A percentile compares a stretch with the other conserved stretches of the same genome.
Conservation (phyloP, 2,888 invertebrate species). For the Lagria hirta region DNA sequence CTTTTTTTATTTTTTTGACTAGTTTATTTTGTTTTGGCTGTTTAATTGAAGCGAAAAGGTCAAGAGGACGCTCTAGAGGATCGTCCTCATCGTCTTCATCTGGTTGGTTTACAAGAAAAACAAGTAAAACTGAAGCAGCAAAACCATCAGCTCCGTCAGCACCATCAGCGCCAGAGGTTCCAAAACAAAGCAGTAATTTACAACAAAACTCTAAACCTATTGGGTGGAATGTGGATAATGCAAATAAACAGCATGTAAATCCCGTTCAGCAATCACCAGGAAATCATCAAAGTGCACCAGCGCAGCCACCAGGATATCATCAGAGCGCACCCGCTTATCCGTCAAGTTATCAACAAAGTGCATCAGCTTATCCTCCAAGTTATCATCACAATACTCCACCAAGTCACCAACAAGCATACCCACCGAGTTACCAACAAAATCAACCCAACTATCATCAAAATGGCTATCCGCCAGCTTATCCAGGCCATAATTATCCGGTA, state of each 20-base stretch:
- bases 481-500: conserved; percentile 6
- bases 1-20: conserved; percentile 4
- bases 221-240: conserved; percentile 39
- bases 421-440: conserved; percentile 25
- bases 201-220: conserved; percentile 27
- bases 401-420: neutral
- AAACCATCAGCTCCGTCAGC: conserved; percentile 21
- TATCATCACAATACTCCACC: neutral
- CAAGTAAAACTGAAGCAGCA: conserved; percentile 9
- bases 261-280: conserved; percentile 10
- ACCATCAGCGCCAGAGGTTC: conserved; percentile 30
- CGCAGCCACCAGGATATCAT: conserved; percentile 2
- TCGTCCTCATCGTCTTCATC: conserved; percentile 9
- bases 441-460: conserved; percentile 9
- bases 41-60: conserved; percentile 10
- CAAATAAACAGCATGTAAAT: conserved; percentile 20
- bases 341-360: conserved; percentile 24
- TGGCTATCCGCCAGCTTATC: conserved; percentile 9
- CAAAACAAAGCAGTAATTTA: conserved; percentile 31
- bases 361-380: conserved; percentile 3
- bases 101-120: conserved; percentile 28
- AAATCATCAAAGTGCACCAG: conserved; percentile 19
- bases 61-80: conserved; percentile 20
- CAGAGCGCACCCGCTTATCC: no score
- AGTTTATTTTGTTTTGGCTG: conserved; percentile 4